Percentiles rank a stretch among this genome's conserved stretches.
Evolutionary conservation across 2,797 vertebrate genomes (phyloP).

Genomic region (Pseudotriccus pelzelni): DNA sequence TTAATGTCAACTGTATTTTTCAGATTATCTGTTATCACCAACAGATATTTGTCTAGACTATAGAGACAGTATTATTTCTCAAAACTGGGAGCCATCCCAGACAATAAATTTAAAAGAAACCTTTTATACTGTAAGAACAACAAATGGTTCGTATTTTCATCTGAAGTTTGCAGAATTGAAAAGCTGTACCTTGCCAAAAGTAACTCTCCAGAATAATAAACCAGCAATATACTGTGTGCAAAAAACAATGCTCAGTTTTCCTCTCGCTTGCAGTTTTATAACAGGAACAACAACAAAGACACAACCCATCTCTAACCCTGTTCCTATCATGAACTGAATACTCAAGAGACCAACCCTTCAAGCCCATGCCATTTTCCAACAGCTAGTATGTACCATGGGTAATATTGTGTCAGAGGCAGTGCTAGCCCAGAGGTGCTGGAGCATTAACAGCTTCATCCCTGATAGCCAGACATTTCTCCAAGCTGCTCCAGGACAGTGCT

Average conservation of each 20-base stretch:
- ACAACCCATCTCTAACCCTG: accelerated
- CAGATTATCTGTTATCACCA: not conserved
- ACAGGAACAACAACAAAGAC: not conserved
- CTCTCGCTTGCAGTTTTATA: not conserved
- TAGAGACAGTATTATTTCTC: not conserved
- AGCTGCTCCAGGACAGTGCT: not conserved
- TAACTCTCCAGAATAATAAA: not conserved
- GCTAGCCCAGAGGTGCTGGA: not conserved
- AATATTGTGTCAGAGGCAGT: not conserved
- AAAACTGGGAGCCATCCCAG: not conserved
- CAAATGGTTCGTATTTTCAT: not conserved
- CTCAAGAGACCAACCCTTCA: not conserved
- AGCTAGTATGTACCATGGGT: no score
- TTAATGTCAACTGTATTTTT: not conserved
- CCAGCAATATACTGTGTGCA: not conserved
- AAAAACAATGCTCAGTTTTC: not conserved
- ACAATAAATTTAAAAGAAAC: not conserved
- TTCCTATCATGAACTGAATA: not conserved
- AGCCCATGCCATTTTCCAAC: not conserved
- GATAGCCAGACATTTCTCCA: not conserved
- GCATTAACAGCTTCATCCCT: not conserved
- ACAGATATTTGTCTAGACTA: not conserved
- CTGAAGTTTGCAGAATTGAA: not conserved
- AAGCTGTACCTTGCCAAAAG: not conserved
- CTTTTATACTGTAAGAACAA: not conserved